phyloP scores from a whole-genome alignment of 2,797 vertebrate species.

The Cuculus canorus region DNA sequence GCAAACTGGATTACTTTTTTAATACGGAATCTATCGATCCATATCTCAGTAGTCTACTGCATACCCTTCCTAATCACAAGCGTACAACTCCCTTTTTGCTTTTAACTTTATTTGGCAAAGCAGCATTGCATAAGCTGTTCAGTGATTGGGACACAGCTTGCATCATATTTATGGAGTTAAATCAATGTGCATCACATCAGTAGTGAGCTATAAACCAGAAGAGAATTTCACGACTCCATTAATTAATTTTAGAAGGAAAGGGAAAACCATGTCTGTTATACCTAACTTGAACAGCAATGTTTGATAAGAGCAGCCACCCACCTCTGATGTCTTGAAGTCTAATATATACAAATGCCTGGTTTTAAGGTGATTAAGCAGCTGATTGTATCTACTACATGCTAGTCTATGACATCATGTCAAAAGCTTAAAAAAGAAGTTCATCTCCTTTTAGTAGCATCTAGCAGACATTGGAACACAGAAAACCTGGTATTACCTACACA shows the following conservation, averaged over 20 bases:
- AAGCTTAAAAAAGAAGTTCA: conserved; percentile 80
- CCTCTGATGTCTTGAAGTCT: conserved; percentile 64
- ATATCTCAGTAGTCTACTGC: not conserved
- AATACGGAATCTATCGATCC: not conserved
- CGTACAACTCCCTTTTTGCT: conserved; percentile 70
- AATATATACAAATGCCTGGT: conserved; percentile 77
- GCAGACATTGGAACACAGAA: conserved; percentile 76
- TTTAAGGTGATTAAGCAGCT: conserved; percentile 78
- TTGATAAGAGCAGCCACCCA: conserved; percentile 51
- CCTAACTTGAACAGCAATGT: conserved; percentile 71
- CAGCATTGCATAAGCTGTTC: conserved; percentile 79
- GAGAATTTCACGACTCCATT: conserved; percentile 67
- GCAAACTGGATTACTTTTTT: not conserved
- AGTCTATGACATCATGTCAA: conserved; percentile 79
- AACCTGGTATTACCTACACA: conserved; percentile 76
- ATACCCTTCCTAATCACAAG: not conserved
- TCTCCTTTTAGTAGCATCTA: conserved; percentile 83
- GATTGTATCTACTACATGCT: conserved; percentile 83
- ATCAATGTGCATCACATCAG: conserved; percentile 76
- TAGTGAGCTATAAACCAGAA: conserved; percentile 78
- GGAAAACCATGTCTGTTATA: conserved; percentile 56
- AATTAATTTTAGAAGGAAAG: conserved; percentile 51
- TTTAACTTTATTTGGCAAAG: conserved; percentile 92
- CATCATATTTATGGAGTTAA: conserved; percentile 64
- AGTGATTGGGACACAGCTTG: conserved; percentile 78